Conservation (phyloP, 92 coral and sea anemone species). For the Anthopleura xanthogrammica region DNA sequence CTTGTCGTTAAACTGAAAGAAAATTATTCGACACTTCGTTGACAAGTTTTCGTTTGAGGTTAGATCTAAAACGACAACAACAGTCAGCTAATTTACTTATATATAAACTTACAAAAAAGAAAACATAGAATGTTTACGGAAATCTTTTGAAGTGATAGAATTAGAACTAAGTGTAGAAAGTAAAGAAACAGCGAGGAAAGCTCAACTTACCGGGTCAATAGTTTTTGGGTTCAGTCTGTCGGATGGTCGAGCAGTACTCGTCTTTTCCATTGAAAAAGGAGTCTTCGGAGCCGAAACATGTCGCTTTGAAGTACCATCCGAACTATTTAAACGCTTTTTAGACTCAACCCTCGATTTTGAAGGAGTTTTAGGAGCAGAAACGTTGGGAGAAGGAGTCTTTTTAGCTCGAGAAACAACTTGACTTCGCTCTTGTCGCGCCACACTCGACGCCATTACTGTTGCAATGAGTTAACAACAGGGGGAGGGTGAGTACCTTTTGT, state of each 20-base stretch:
- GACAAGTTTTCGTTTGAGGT: constrained; percentile 5
- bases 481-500: constrained; percentile 17
- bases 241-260: constrained; percentile 74
- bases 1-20: constrained; percentile 80
- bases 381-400: constrained; percentile 61
- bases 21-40: neutral
- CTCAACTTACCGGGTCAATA: constrained; percentile 77
- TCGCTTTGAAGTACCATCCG: constrained; percentile 64
- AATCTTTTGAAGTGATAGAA: neutral
- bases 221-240: constrained; percentile 93
- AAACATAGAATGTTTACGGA: neutral
- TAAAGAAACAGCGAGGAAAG: neutral
- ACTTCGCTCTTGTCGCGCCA: constrained; percentile 60
- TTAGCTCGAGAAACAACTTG: constrained; percentile 67
- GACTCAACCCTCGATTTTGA: constrained; percentile 38
- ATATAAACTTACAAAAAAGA: neutral
- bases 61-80: neutral
- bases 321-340: constrained; percentile 70
- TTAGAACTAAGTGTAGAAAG: neutral
- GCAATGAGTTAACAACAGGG: neutral
- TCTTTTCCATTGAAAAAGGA: constrained; percentile 42
- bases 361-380: constrained; percentile 49
- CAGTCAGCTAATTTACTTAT: neutral
- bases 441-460: constrained; percentile 73
- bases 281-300: constrained; percentile 46